A percentile compares a stretch with the other conserved stretches of the same genome.
These are phyloP conservation scores for Araneus ventricosus DNA, from an alignment of 1,140 invertebrate genomes.

Conservation along the genomic window DNA sequence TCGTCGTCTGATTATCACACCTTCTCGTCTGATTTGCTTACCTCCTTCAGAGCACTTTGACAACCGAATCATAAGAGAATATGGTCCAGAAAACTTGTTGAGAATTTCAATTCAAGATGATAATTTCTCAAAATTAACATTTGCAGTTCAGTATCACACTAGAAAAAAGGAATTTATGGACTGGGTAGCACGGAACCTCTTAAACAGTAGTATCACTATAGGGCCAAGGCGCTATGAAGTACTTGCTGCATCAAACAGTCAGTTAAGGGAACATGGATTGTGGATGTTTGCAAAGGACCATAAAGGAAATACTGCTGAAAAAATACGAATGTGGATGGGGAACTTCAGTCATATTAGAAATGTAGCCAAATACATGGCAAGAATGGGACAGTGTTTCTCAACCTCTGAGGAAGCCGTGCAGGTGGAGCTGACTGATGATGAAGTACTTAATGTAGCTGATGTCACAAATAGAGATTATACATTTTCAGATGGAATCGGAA, in stretches of 20 bases:
- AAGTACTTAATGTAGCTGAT: slow-evolving; percentile 65
- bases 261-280: slow-evolving; percentile 78
- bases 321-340: slow-evolving; percentile 77
- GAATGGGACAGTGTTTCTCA: slow-evolving; percentile 81
- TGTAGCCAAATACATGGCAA: slow-evolving; percentile 78
- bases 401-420: slow-evolving; percentile 86
- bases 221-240: slow-evolving; percentile 76
- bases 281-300: slow-evolving; percentile 78
- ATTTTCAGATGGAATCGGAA: slow-evolving; percentile 78
- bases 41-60: slow-evolving; percentile 74
- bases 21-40: slow-evolving; percentile 59
- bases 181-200: slow-evolving; percentile 47
- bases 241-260: slow-evolving; percentile 78
- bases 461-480: slow-evolving; percentile 71
- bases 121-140: slow-evolving; percentile 71
- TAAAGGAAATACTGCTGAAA: slow-evolving; percentile 71
- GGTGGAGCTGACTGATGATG: slow-evolving; percentile 85
- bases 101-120: slow-evolving; percentile 75
- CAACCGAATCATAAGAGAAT: slow-evolving; percentile 74
- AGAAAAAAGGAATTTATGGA: slow-evolving; percentile 67
- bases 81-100: slow-evolving; percentile 61
- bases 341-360: slow-evolving; percentile 77
- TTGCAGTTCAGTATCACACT: slow-evolving; percentile 70
- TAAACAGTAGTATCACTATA: slow-evolving; percentile 76
- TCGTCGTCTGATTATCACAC: slow-evolving; percentile 67